A percentile compares a stretch with the other conserved stretches of the same genome.
Conservation (phyloP, 37 sponge, comb jelly and placozoan genomes). For the Diacarnus erythraeanus region DNA sequence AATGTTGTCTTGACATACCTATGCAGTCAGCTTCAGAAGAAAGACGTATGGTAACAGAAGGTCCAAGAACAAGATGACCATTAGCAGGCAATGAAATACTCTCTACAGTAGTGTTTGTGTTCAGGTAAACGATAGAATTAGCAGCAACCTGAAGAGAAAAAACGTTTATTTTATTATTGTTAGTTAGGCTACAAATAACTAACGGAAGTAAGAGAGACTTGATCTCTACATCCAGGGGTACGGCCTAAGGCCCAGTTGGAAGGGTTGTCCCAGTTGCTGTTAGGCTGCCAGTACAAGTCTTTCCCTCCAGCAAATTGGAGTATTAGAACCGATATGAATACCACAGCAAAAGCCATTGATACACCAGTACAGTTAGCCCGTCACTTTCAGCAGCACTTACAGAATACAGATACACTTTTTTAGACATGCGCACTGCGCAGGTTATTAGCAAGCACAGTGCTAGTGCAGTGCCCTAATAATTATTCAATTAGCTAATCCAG, state of each 20-base stretch:
- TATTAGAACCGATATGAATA: conserved; percentile 4
- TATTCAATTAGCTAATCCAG: no score
- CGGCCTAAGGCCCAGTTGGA: conserved; percentile 57
- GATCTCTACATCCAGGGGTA: conserved; percentile 38
- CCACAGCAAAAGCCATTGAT: no score
- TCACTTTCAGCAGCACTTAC: no score
- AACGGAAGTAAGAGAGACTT: conserved; percentile 32
- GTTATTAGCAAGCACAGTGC: no score
- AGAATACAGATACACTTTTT: no score
- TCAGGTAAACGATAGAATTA: conserved; percentile 22
- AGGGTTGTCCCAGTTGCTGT: conserved; percentile 60
- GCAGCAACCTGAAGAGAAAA: background rate
- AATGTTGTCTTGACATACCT: background rate
- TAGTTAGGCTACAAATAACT: background rate
- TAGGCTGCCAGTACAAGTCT: conserved; percentile 48
- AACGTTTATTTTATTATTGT: background rate
- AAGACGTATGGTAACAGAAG: conserved; percentile 21
- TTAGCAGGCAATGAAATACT: conserved; percentile 46
- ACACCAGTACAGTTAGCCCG: no score
- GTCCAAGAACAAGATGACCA: conserved; percentile 34
- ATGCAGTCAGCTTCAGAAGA: conserved; percentile 13
- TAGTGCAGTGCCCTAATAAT: no score
- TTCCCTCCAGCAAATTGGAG: conserved; percentile 26
- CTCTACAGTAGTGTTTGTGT: conserved; percentile 25
- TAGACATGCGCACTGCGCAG: no score